A percentile compares a stretch with the other conserved stretches of the same genome.
Evolutionary conservation across 2,797 vertebrate species (phyloP).

Genomic region (Balearica regulorum): DNA sequence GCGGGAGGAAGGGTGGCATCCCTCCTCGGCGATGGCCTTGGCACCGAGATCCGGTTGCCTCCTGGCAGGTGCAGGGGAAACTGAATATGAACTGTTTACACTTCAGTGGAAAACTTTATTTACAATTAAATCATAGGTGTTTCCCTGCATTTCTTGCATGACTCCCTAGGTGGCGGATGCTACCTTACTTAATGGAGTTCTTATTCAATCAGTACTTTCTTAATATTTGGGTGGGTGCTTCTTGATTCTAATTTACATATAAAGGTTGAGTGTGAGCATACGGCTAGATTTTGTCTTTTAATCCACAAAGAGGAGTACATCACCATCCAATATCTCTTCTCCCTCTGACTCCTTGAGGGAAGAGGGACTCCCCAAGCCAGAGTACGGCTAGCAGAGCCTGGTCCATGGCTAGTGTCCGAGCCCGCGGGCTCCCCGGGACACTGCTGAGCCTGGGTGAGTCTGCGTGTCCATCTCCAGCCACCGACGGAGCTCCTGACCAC

Average conservation of each 20-base stretch:
- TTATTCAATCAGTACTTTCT: too few relatives aligned
- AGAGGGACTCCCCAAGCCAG: not conserved
- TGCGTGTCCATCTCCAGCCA: not conserved
- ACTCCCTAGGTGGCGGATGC: not conserved
- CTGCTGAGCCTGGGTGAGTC: not conserved
- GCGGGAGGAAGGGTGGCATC: not conserved
- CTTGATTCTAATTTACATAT: not conserved
- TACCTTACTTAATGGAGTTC: not conserved
- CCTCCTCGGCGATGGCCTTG: rapidly evolving
- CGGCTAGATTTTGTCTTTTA: rapidly evolving
- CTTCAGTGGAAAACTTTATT: rapidly evolving
- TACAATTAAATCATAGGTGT: rapidly evolving
- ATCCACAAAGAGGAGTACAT: not conserved
- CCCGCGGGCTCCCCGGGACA: rapidly evolving
- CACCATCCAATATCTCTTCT: rapidly evolving
- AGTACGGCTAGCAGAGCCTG: rapidly evolving
- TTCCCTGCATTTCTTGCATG: not conserved
- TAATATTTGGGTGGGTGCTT: too few relatives aligned
- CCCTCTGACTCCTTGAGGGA: not conserved
- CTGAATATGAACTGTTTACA: rapidly evolving
- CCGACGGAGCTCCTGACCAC: not conserved
- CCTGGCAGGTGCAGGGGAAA: not conserved
- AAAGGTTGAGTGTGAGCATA: not conserved
- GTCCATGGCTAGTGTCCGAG: rapidly evolving
- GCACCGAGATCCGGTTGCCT: too few relatives aligned